phyloP scores from a whole-genome alignment of 2,888 invertebrate species.

The Acanthoscelides obtectus region DNA sequence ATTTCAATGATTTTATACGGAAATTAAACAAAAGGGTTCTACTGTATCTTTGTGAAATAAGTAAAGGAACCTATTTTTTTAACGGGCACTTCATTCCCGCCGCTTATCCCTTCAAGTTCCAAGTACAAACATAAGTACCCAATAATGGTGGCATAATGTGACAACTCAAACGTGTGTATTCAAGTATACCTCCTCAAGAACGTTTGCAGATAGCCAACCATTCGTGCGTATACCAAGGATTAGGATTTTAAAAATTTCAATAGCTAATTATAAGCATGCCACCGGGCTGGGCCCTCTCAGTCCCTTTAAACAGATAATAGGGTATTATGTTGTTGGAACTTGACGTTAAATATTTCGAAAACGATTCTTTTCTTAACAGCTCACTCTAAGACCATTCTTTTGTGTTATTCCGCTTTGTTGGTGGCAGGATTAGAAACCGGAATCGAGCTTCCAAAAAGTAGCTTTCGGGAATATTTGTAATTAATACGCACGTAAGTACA shows the following conservation, averaged over 20 bases:
- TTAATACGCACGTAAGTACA: background rate
- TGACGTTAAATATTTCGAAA: background rate
- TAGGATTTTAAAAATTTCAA: background rate
- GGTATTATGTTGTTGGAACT: constrained; percentile 15
- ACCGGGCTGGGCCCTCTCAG: background rate
- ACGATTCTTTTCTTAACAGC: background rate
- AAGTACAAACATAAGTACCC: background rate
- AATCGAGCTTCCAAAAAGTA: background rate
- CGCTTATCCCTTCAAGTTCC: background rate
- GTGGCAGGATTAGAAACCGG: background rate
- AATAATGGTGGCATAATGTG: background rate
- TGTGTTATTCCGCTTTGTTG: background rate
- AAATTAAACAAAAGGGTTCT: too few species aligned
- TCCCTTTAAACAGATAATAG: constrained; percentile 11
- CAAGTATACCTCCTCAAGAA: background rate
- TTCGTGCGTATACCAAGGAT: background rate
- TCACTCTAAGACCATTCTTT: background rate
- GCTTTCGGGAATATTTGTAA: background rate
- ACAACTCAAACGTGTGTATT: background rate
- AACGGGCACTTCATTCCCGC: background rate
- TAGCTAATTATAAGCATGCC: background rate
- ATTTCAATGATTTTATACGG: too few species aligned
- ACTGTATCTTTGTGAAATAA: too few species aligned
- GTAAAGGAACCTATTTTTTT: too few species aligned
- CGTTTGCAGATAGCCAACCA: background rate